Evolutionary conservation across 2,888 invertebrate species (phyloP).

Genomic region (Dendrolimus houi): DNA sequence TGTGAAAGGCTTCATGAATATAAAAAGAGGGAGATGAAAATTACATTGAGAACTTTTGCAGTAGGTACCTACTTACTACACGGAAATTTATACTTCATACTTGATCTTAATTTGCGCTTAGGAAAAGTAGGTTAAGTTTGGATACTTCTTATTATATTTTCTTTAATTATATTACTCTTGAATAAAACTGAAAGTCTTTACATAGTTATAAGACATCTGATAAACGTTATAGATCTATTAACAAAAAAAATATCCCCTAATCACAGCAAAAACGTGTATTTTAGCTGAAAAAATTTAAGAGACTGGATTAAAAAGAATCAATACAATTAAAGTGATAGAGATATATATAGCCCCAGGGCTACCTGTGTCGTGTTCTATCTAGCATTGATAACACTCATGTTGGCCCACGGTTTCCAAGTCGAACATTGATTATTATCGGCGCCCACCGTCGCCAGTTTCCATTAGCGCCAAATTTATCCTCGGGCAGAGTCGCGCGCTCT

Average conservation of each 20-base stretch:
- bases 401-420: conserved; percentile 54
- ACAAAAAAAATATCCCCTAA: neutral
- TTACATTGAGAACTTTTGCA: neutral
- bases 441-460: conserved; percentile 59
- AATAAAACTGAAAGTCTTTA: too few species aligned
- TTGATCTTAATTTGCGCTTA: neutral
- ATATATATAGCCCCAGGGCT: neutral
- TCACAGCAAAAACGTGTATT: neutral
- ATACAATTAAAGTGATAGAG: neutral
- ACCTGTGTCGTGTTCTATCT: conserved; percentile 8
- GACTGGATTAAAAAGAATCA: neutral
- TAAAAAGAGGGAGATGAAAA: neutral
- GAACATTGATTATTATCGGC: conserved; percentile 72
- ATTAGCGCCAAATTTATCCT: conserved; percentile 74
- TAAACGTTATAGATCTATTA: neutral
- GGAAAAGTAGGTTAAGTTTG: neutral
- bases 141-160: neutral
- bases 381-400: conserved; percentile 37
- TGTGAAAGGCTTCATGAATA: neutral
- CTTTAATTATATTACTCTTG: neutral
- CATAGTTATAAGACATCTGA: too few species aligned
- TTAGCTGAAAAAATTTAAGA: neutral
- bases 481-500: conserved; percentile 56
- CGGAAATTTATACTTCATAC: neutral
- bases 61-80: neutral